Evolutionary conservation across 2,113 vertebrate genomes (phyloP), one percentile per base, ranked within the genome.

Genomic region (Pituophis catenifer): DNA sequence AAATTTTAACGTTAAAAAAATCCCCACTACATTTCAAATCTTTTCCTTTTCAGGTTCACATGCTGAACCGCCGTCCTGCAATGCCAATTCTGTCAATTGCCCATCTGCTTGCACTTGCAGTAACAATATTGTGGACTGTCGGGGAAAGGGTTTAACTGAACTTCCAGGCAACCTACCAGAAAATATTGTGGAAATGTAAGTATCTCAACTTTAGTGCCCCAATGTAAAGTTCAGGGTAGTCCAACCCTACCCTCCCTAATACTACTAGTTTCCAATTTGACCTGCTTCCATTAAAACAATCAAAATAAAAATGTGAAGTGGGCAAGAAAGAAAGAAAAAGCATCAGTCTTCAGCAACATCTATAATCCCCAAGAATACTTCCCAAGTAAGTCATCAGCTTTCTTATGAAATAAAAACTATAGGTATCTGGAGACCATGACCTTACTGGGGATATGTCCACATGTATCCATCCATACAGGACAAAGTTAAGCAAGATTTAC

Each of bases 111-210:
- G 99, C 97, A 99, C 98, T 95, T 99, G 99, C 96, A 99, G 99
- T 97, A 99, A 99, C 97, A 99, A 99, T 93, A 98, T 99, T 0
- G 98, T 99, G 97, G 99, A 99, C 97, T 99, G 99, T 96, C 98
- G 99, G 58, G 99, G 98, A 65, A 99, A 99, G 96, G 96, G 98
- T 87, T 96, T 99, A 33, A 98, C 97, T 0, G 99, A 99, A 97
- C 99, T 99, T 88, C 99, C 99, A 8, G 98, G 98, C 95, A 99
- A 99, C 97, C 97, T 99, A 29, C 99, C 99, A 0, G 99, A 99
- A 95, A 98, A 98, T 97, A 99, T 99, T 0, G 97, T 99, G 93
- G 99, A 99, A 97, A 99, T 99, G 99, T 99, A 98, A 99, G 99
- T 97, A 75, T 81, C 54, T 90, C 38, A 24, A 48, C 44, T 33